Evolutionary conservation across 2,888 invertebrate genomes (phyloP), one percentile per base, ranked within the genome.

Genomic region (Zootermopsis nevadensis): DNA sequence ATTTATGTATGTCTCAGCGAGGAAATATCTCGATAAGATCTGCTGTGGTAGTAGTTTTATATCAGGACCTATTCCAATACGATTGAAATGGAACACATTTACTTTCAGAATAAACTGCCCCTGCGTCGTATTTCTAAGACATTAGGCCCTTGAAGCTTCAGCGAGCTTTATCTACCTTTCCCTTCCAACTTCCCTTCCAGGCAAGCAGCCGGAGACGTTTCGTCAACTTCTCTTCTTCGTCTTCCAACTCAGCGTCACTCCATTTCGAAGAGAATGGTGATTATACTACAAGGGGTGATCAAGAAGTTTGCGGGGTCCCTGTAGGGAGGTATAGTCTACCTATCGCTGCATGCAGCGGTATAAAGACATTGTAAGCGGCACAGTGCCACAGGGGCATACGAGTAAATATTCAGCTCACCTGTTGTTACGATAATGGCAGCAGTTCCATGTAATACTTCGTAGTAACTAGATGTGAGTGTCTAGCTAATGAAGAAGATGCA

Each of bases 211-310:
- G 24, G 82, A 55, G 83, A 83, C 83, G 80, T 83, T 83, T 83
- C 83, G 80, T 77, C 82, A 77, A 69, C 38, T 30, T 1, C 55
- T 55, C 55, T 74, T 33, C 33, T n/a, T 80, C 42, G 74, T 67
- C 72, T 67, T 80, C 30, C 60, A 31, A 69, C 35, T 76, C 80
- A n/a, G 80, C 84, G 76, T 81, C 82, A 82, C 80, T 69, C 80
- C 66, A 69, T 82, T 84, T 82, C 82, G 76, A 72, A 80, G 74
- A 82, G 82, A 82, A 80, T 82, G 84, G 76, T 84, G 84, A 84
- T 84, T 84, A 84, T 67, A 82, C 84, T 82, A 69, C 60, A 60
- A 82, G 82, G 84, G 66, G 82, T 82, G 84, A 84, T 84, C 80
- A 84, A 80, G 84, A 84, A 84, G 66, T 84, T 84, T 80, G 80